Conservation (phyloP, 2,888 invertebrate species). For the Pammene fasciana region DNA sequence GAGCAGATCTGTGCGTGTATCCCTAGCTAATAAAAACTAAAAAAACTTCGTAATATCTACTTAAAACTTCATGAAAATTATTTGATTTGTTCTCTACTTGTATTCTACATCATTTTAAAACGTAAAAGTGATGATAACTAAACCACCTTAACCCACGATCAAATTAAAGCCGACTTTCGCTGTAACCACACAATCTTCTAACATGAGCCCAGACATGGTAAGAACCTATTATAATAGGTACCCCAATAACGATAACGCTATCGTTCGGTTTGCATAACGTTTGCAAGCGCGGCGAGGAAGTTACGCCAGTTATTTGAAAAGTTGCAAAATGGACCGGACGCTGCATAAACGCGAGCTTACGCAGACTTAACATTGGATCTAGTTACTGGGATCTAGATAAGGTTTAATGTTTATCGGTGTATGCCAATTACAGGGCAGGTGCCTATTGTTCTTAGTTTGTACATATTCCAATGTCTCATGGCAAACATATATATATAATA, state of each 20-base stretch:
- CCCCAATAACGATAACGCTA: slow-evolving; percentile 65
- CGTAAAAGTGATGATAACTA: neutral
- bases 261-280: slow-evolving; percentile 70
- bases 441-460: no score
- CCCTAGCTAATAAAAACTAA: no score
- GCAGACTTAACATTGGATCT: slow-evolving; percentile 44
- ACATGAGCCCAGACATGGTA: slow-evolving; percentile 21
- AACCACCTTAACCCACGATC: neutral
- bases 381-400: slow-evolving; percentile 25
- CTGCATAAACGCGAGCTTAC: slow-evolving; percentile 47
- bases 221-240: slow-evolving; percentile 53
- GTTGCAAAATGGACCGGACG: slow-evolving; percentile 63
- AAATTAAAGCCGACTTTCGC: neutral
- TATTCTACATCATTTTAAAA: neutral
- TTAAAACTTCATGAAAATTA: no score
- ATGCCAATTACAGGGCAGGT: neutral
- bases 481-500: no score
- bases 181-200: slow-evolving; percentile 14
- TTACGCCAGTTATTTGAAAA: slow-evolving; percentile 71
- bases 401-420: no score
- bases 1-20: no score
- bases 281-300: slow-evolving; percentile 50
- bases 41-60: no score
- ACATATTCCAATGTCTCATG: no score
- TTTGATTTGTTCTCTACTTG: no score